Base-by-base conservation (phyloP, 2,113 vertebrate genomes). In the Neogale vison region DNA sequence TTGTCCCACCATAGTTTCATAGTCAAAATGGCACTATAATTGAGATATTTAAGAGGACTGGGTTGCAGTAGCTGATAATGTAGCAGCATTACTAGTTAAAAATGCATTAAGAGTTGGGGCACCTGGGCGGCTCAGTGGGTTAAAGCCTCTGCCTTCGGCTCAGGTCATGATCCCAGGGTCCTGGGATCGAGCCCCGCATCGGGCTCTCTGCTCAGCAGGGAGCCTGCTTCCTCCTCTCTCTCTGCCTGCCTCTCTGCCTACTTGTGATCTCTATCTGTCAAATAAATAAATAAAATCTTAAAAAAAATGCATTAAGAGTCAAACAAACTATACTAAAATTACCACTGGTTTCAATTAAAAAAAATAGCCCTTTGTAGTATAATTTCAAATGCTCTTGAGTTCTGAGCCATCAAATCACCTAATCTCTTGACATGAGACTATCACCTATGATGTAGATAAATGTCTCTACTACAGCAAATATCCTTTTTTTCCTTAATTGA, bases 351-450 rank as follows among this genome's bases (percentile, higher is more conserved):
- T 77, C 47, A 67, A 17, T 69, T 80, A 76, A 47, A 67, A 82
- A 71, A 45, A 29, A 26, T 12, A 86, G 45, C 17, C 11, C 17
- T 80, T 89, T 1, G 4, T 10, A 34, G 17, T 74, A 74, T 93
- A 83, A 72, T 95, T 77, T 93, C 31, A 96, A 45, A 52, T 55
- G 18, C 81, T 88, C 47, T 88, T 92, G 80, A 96, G 81, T 92
- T 93, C 23, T 80, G 17, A 88, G 72, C 79, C 23, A 96, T 55
- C 20, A 72, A 65, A 42, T 52, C 24, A 50, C 95, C 24, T 50
- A 39, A 36, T 93, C 55, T 86, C 8, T 91, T 50, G 92, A 39
- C 24, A 72, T 20, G 57, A 94, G 59, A 7, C n/a, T 39, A 74
- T 84, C 11, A 92, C 6, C 36, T 72, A 83, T 50, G 23, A 26